A percentile compares a stretch with the other conserved stretches of the same genome.
Conservation (phyloP, 1,140 invertebrate genomes). For the Adelges cooleyi region DNA sequence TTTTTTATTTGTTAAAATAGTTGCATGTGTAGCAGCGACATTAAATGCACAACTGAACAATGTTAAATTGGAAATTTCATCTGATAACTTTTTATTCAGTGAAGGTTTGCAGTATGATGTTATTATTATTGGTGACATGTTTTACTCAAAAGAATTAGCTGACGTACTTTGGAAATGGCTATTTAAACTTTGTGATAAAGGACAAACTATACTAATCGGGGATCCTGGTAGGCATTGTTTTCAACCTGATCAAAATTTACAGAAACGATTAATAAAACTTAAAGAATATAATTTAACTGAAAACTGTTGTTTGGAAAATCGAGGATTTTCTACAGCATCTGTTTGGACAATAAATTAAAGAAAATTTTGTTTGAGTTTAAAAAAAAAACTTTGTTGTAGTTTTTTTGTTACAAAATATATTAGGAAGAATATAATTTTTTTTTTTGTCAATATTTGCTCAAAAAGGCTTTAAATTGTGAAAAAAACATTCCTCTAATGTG, state of each 20-base stretch:
- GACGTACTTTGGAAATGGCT: slow-evolving; percentile 41
- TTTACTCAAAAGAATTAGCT: slow-evolving; percentile 45
- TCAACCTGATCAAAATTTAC: background rate
- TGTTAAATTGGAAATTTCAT: slow-evolving; percentile 37
- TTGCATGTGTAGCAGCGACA: slow-evolving; percentile 38
- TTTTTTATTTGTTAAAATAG: slow-evolving; percentile 36
- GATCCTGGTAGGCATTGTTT: slow-evolving; percentile 38
- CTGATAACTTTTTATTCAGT: slow-evolving; percentile 39
- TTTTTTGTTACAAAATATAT: too few species aligned
- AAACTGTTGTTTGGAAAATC: slow-evolving; percentile 27
- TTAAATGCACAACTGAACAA: slow-evolving; percentile 43
- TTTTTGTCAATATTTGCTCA: too few species aligned
- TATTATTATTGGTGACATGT: slow-evolving; percentile 45
- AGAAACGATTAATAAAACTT: slow-evolving; percentile 11
- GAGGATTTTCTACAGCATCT: slow-evolving; percentile 22
- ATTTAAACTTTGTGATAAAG: slow-evolving; percentile 32
- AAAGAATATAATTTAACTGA: slow-evolving; percentile 23
- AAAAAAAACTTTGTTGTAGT: too few species aligned
- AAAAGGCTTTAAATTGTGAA: too few species aligned
- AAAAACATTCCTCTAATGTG: too few species aligned
- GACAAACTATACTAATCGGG: slow-evolving; percentile 38
- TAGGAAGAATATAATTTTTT: too few species aligned
- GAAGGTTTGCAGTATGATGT: slow-evolving; percentile 35
- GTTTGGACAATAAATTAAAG: slow-evolving; percentile 12
- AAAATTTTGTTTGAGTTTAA: background rate